Evolutionary conservation across 1,140 invertebrate genomes (phyloP), one percentile per base, ranked within the genome.

Genomic region (Spodoptera frugiperda): DNA sequence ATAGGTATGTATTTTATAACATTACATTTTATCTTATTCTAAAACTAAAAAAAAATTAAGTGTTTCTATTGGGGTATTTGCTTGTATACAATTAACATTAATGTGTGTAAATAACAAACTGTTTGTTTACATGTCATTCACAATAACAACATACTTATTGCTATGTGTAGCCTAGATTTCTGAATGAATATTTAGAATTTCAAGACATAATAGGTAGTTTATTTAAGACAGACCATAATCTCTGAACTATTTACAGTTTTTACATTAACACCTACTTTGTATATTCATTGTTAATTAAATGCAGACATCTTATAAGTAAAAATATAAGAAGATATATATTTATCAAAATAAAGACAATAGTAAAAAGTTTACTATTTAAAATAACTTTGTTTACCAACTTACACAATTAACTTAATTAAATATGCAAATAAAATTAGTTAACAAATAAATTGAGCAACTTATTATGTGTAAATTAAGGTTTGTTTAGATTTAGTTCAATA

Each of bases 1-100:
- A 99, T 94, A 97, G 98, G 98, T 93, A 79, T 51, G 72, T 75
- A 71, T 25, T 39, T 1, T 46, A 21, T 4, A 6, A 14, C 6
- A 51, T 10, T 14, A 10, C 3, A 33, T 44, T 5, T 19, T 17
- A 15, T 46, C 17, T 5, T 17, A 30, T 0, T 46, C 14, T 6
- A 10, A 59, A 33, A 10, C n/a, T 30, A 33, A 59, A 21, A 33
- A 14, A 59, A 6, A 44, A 63, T 63, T 44, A 3, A 39, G 9
- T 33, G 15, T 10, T 8, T 15, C 44, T 44, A 44, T 21, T n/a
- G n/a, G 30, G n/a, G 14, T 30, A 15, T 39, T 17, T 15, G 21
- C 3, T 39, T 61, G n/a, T 3, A 44, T 8, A 15, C 48, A 51
- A n/a, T 5, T 51, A n/a, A 15, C 10, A 51, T 51, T 25, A 25